These are phyloP conservation scores for Melitaea athalia DNA, from an alignment of 2,888 invertebrate genomes.

Conservation along the genomic window DNA sequence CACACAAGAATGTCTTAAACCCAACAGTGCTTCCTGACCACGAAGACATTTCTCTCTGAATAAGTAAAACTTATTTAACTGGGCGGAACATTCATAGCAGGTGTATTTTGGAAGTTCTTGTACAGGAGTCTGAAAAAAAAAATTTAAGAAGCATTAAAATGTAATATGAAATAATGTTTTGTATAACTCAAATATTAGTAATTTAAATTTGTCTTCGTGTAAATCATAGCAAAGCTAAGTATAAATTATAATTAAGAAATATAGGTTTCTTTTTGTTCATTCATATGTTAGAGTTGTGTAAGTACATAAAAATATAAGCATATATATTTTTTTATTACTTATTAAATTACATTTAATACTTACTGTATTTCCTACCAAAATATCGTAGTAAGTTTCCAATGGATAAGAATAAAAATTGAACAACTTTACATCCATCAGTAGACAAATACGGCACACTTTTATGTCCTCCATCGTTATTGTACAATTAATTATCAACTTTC, in stretches of 20 bases:
- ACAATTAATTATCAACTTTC: slow-evolving; percentile 32
- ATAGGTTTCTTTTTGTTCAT: too few relatives aligned
- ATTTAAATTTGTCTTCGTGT: too few relatives aligned
- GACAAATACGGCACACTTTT: slow-evolving; percentile 69
- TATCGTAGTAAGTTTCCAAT: slow-evolving; percentile 58
- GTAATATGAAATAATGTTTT: too few relatives aligned
- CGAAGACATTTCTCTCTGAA: slow-evolving; percentile 61
- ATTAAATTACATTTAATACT: slow-evolving; percentile 45
- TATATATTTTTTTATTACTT: background rate
- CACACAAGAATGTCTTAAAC: slow-evolving; percentile 53
- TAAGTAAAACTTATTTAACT: slow-evolving; percentile 59
- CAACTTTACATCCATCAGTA: slow-evolving; percentile 62
- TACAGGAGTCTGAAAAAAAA: slow-evolving; percentile 19
- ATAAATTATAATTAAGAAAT: too few relatives aligned
- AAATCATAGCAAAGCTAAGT: background rate
- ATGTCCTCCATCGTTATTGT: slow-evolving; percentile 55
- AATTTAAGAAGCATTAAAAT: background rate
- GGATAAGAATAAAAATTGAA: slow-evolving; percentile 56
- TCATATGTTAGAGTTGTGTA: too few relatives aligned
- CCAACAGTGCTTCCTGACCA: slow-evolving; percentile 57
- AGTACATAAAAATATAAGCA: too few relatives aligned
- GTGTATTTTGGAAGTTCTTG: slow-evolving; percentile 55
- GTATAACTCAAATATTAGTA: too few relatives aligned
- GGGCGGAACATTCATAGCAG: slow-evolving; percentile 63
- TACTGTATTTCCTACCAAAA: slow-evolving; percentile 61